Evolutionary conservation across 2,888 invertebrate genomes (phyloP).

Genomic region (Xanthorhoe spadicearia): DNA sequence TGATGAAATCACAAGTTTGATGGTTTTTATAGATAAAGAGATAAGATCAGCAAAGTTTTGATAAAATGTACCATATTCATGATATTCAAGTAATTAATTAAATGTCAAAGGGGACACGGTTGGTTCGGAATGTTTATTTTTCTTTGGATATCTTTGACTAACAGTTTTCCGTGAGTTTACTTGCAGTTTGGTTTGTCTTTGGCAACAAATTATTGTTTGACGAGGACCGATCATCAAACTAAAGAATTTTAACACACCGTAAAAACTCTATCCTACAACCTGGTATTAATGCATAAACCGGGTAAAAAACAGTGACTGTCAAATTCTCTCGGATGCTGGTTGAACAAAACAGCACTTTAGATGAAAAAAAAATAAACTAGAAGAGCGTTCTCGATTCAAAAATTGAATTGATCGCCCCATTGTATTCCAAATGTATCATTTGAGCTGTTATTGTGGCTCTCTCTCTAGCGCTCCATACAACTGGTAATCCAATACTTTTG

Average conservation of each 20-base stretch:
- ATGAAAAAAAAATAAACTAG: conserved; percentile 77
- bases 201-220: not conserved
- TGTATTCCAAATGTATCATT: conserved; percentile 85
- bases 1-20: conserved; percentile 15
- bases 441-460: conserved; percentile 82
- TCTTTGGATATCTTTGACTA: not conserved
- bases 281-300: conserved; percentile 69
- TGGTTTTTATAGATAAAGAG: conserved; percentile 17
- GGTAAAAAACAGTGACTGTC: conserved; percentile 83
- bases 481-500: conserved; percentile 85
- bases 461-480: conserved; percentile 80
- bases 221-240: not conserved
- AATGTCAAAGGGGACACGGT: conserved; percentile 7
- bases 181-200: not conserved
- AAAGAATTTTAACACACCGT: conserved; percentile 19
- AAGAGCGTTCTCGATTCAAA: conserved; percentile 85
- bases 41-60: conserved; percentile 13
- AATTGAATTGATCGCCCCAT: conserved; percentile 85
- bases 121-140: conserved; percentile 4
- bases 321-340: conserved; percentile 81
- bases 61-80: conserved; percentile 12
- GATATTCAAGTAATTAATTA: conserved; percentile 13
- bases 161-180: not conserved
- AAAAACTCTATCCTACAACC: conserved; percentile 59
- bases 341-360: conserved; percentile 85